phyloP scores from a whole-genome alignment of 1,140 invertebrate genomes.

The Pachypsylla venusta region DNA sequence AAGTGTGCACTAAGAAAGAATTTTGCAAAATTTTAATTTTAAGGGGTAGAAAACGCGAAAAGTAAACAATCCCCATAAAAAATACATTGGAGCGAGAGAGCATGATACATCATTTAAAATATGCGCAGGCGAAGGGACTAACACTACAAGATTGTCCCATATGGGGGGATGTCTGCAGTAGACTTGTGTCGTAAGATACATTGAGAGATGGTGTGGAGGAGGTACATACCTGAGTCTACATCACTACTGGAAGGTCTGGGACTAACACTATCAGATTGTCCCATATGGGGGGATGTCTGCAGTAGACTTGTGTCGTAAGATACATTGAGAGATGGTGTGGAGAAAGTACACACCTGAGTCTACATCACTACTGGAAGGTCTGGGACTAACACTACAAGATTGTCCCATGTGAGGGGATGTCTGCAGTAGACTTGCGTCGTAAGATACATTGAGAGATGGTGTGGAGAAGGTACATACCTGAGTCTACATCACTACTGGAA shows the following conservation, averaged over 20 bases:
- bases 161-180: constrained; percentile 82
- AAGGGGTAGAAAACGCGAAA: no score
- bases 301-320: constrained; percentile 61
- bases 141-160: no score
- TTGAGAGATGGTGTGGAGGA: background rate
- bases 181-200: no score
- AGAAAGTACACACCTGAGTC: constrained; percentile 50
- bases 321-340: no score
- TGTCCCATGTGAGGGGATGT: constrained; percentile 85
- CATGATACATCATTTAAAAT: no score
- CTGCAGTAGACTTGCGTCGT: constrained; percentile 69
- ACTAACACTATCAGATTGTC: constrained; percentile 79
- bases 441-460: constrained; percentile 36
- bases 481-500: constrained; percentile 83
- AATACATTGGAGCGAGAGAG: no score
- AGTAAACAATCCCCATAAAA: no score
- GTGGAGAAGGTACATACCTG: constrained; percentile 38
- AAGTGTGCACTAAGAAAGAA: no score
- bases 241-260: constrained; percentile 87
- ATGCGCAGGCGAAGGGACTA: no score
- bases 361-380: constrained; percentile 86
- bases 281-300: constrained; percentile 84
- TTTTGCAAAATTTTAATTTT: no score
- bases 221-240: constrained; percentile 66
- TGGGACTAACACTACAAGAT: constrained; percentile 78